These are phyloP conservation scores for Eumeta japonica DNA, from an alignment of 1,140 invertebrate species.

Conservation along the genomic window DNA sequence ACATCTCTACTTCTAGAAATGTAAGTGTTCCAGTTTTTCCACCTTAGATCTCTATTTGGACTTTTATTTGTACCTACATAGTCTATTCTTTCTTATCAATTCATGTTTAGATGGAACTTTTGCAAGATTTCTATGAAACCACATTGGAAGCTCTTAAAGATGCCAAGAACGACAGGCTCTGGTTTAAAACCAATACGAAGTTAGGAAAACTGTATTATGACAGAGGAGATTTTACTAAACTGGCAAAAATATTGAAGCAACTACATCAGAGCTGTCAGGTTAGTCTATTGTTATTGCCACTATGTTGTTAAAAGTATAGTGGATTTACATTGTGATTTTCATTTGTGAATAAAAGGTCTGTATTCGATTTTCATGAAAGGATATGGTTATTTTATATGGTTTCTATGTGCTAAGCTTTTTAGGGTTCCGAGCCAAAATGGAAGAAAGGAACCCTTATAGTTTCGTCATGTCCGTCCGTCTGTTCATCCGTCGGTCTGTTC, in stretches of 20 bases:
- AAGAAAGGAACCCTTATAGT: no score
- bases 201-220: slow-evolving; percentile 98
- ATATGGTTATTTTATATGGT: no score
- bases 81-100: slow-evolving; percentile 4
- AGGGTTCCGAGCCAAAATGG: no score
- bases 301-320: not conserved
- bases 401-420: no score
- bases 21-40: slow-evolving; percentile 59
- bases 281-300: slow-evolving; percentile 8
- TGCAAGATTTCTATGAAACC: slow-evolving; percentile 99
- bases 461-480: no score
- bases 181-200: slow-evolving; percentile 99
- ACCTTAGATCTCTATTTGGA: not conserved
- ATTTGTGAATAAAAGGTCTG: not conserved
- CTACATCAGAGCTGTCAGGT: slow-evolving; percentile 96
- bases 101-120: slow-evolving; percentile 87
- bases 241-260: slow-evolving; percentile 96
- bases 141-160: slow-evolving; percentile 97
- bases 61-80: slow-evolving; percentile 4
- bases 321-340: not conserved
- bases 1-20: slow-evolving; percentile 98
- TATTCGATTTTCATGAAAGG: no score
- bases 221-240: slow-evolving; percentile 89
- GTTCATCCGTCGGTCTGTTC: no score
- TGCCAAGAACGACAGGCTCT: slow-evolving; percentile 97